phyloP scores from a whole-genome alignment of 2,888 invertebrate species.

The Scaptomyza cyrtandrae region DNA sequence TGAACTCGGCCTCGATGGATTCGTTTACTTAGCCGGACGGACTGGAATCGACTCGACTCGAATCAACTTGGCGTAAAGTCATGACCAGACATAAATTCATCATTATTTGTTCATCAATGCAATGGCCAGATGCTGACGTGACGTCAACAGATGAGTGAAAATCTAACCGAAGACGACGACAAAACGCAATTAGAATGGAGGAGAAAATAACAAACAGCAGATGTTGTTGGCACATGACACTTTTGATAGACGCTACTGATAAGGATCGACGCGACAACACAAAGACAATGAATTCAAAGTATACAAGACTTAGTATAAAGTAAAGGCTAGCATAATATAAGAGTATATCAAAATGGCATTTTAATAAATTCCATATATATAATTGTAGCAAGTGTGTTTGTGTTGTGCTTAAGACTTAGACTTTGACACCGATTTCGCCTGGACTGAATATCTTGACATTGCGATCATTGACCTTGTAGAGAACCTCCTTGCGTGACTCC shows the following conservation, averaged over 20 bases:
- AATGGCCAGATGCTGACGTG: constrained; percentile 38
- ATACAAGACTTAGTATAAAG: constrained; percentile 1
- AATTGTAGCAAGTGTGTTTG: constrained; percentile 20
- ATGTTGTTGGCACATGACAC: constrained; percentile 46
- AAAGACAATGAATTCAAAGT: no score
- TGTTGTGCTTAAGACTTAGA: constrained; percentile 50
- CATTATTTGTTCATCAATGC: constrained; percentile 49
- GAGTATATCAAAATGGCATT: constrained; percentile 65
- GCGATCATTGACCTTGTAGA: constrained; percentile 90
- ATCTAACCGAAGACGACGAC: constrained; percentile 13
- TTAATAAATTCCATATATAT: constrained; percentile 65
- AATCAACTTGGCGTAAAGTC: constrained; percentile 44
- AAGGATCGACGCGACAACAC: background rate
- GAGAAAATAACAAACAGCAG: constrained; percentile 40
- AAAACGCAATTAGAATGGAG: constrained; percentile 42
- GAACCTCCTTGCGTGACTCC: constrained; percentile 79
- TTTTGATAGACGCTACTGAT: constrained; percentile 4
- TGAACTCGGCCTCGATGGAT: constrained; percentile 25
- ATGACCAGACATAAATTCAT: constrained; percentile 77
- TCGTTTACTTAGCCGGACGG: constrained; percentile 22
- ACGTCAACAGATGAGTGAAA: constrained; percentile 61
- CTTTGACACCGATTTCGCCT: constrained; percentile 85
- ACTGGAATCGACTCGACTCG: background rate
- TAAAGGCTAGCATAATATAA: constrained; percentile 9
- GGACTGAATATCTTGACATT: constrained; percentile 90